Percentiles rank a stretch among this genome's conserved stretches.
phyloP scores from a whole-genome alignment of 2,888 invertebrate genomes.

The Drosophila subsilvestris region DNA sequence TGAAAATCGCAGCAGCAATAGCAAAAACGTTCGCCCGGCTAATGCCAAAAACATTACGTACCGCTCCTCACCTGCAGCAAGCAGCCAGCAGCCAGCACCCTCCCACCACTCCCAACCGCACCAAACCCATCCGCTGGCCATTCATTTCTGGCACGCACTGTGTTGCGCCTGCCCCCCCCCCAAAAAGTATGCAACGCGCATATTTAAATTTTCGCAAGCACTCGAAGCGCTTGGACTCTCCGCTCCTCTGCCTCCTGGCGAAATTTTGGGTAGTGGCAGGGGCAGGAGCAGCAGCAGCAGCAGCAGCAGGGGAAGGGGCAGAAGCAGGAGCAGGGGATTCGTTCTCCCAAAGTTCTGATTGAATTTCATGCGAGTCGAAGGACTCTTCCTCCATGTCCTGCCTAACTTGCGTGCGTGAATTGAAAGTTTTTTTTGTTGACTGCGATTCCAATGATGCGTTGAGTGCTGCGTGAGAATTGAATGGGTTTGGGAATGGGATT shows the following conservation, averaged over 20 bases:
- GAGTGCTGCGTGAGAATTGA: too few species aligned
- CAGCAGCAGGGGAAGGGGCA: background rate
- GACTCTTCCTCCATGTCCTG: slow-evolving; percentile 9
- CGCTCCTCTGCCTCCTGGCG: slow-evolving; percentile 15
- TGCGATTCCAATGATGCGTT: background rate
- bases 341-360: slow-evolving; percentile 19
- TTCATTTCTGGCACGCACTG: slow-evolving; percentile 48
- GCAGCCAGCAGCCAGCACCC: too few species aligned
- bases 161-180: slow-evolving; percentile 50
- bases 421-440: slow-evolving; percentile 12
- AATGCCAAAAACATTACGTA: slow-evolving; percentile 61
- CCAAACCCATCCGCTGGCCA: background rate
- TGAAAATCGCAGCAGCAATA: slow-evolving; percentile 67
- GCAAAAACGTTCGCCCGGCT: slow-evolving; percentile 38
- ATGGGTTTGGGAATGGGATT: too few species aligned
- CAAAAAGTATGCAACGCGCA: slow-evolving; percentile 66
- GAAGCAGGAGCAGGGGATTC: background rate
- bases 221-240: slow-evolving; percentile 13
- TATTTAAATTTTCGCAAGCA: slow-evolving; percentile 62
- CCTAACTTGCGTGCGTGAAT: slow-evolving; percentile 21
- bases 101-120: background rate
- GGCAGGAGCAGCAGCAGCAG: background rate
- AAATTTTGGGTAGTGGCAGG: slow-evolving; percentile 1
- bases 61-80: background rate
- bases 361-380: slow-evolving; percentile 24